A percentile compares a stretch with the other conserved stretches of the same genome.
phyloP scores from a whole-genome alignment of 1,140 invertebrate genomes.

The Grapholita molesta region DNA sequence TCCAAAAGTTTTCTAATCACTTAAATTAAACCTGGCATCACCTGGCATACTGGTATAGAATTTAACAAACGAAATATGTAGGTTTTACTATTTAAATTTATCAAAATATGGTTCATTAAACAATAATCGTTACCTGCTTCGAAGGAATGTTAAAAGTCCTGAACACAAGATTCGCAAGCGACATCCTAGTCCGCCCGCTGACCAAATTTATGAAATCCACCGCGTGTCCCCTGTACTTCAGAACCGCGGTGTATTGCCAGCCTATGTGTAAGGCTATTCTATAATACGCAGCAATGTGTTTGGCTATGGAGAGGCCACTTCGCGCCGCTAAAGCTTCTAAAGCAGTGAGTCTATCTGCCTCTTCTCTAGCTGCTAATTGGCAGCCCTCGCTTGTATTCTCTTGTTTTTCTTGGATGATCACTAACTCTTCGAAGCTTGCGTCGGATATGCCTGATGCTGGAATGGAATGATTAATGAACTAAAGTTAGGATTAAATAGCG shows the following conservation, averaged over 20 bases:
- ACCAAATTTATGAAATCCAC: conserved; percentile 73
- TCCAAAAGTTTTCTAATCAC: too few species aligned
- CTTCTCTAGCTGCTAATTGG: conserved; percentile 59
- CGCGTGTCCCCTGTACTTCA: conserved; percentile 66
- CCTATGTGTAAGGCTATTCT: conserved; percentile 71
- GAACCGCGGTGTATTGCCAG: conserved; percentile 64
- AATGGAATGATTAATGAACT: background rate
- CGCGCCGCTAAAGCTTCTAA: conserved; percentile 64
- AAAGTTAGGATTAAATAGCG: background rate
- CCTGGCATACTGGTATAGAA: too few species aligned
- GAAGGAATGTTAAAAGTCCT: conserved; percentile 68
- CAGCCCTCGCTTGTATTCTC: conserved; percentile 42
- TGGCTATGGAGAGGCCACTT: conserved; percentile 56
- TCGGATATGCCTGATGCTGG: conserved; percentile 66
- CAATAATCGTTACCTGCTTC: conserved; percentile 52
- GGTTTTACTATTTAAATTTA: too few species aligned
- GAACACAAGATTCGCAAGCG: conserved; percentile 72
- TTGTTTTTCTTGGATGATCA: conserved; percentile 66
- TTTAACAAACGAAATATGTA: too few species aligned
- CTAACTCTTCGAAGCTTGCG: conserved; percentile 70
- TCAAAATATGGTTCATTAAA: too few species aligned
- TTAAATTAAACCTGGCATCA: too few species aligned
- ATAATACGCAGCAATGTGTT: conserved; percentile 70
- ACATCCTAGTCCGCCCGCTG: conserved; percentile 67
- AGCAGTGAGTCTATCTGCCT: conserved; percentile 62